phyloP scores from a whole-genome alignment of 2,113 vertebrate genomes.

The Sardina pilchardus region DNA sequence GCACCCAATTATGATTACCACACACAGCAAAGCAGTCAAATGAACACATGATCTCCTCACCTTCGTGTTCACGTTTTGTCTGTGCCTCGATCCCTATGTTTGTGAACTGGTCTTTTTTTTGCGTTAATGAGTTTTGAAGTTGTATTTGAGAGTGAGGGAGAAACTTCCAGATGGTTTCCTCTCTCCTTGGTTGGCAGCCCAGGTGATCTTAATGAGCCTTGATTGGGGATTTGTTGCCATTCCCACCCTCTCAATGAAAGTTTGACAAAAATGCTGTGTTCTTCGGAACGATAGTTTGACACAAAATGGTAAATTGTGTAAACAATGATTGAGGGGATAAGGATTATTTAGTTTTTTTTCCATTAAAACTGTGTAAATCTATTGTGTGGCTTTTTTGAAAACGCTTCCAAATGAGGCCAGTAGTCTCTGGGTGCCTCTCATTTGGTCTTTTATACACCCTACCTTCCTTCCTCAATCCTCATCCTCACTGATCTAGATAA shows the following conservation, averaged over 20 bases:
- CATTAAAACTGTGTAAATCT: neutral
- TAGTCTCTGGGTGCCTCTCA: too few species aligned
- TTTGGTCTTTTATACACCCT: too few species aligned
- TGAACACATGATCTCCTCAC: neutral
- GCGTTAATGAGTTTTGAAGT: neutral
- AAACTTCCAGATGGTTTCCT: neutral
- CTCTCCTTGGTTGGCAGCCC: neutral
- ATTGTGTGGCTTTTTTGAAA: neutral
- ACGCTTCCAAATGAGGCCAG: neutral
- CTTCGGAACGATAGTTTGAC: neutral
- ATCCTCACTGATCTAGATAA: too few species aligned
- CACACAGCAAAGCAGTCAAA: too few species aligned
- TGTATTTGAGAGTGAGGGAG: neutral
- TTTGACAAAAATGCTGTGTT: neutral
- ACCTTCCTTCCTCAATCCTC: too few species aligned
- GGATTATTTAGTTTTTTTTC: neutral
- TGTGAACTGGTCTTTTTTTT: neutral
- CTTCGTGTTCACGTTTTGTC: neutral
- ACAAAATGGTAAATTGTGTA: neutral
- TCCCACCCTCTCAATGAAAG: neutral
- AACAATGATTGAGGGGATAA: neutral
- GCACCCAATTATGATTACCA: neutral
- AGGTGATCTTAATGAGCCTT: constrained; percentile 28
- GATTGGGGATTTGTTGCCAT: constrained; percentile 17
- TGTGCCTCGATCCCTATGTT: neutral